Conservation (phyloP, 2,888 invertebrate genomes). For the Tetheella fluctuosa region DNA sequence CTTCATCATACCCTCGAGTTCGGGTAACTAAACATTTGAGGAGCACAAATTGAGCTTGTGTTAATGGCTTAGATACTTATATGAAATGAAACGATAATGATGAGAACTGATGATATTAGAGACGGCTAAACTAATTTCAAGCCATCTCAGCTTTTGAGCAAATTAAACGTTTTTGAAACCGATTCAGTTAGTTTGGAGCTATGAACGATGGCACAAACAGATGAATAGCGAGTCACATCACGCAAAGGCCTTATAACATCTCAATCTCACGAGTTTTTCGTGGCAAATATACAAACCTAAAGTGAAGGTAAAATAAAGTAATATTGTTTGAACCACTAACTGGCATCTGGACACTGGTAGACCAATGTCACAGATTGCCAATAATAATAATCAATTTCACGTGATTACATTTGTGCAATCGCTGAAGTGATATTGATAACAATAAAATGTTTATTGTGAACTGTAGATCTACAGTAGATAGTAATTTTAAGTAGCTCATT, state of each 20-base stretch:
- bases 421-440: constrained; percentile 27
- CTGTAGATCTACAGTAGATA: constrained; percentile 26
- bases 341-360: constrained; percentile 15
- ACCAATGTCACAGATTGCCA: constrained; percentile 14
- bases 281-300: not conserved
- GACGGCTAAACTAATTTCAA: not conserved
- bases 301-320: not conserved
- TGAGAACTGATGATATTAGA: no score
- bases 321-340: constrained; percentile 11
- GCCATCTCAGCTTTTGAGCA: not conserved
- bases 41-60: no score
- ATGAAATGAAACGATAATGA: no score
- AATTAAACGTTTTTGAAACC: not conserved
- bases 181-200: not conserved
- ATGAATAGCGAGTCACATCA: not conserved
- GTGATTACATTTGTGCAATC: constrained; percentile 31
- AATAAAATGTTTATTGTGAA: constrained; percentile 26
- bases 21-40: no score
- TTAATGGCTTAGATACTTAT: no score
- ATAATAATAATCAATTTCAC: constrained; percentile 13
- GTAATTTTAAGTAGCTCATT: constrained; percentile 41
- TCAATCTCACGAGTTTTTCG: not conserved
- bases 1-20: no score
- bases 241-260: no score
- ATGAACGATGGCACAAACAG: not conserved